phyloP scores from a whole-genome alignment of 2,113 vertebrate genomes.

The Cyanoderma ruficeps region DNA sequence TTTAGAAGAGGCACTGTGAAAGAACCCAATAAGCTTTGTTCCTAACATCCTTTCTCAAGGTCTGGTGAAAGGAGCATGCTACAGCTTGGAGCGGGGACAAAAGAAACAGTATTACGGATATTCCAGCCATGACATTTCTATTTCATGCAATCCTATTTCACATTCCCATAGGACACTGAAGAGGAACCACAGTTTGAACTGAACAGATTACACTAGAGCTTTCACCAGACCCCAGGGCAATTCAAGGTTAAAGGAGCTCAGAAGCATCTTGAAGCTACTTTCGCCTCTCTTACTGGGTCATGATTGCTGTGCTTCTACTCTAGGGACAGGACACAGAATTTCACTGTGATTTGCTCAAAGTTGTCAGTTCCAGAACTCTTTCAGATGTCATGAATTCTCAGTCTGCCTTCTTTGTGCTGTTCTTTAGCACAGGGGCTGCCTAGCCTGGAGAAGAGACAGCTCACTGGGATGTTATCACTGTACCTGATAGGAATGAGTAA shows the following conservation, averaged over 20 bases:
- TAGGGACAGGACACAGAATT: neutral
- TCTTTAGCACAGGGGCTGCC: neutral
- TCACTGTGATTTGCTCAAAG: neutral
- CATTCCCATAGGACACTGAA: slow-evolving; percentile 14
- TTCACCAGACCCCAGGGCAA: neutral
- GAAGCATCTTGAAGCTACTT: neutral
- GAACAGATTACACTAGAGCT: neutral
- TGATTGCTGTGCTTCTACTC: neutral
- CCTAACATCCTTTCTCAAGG: neutral
- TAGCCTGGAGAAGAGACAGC: neutral
- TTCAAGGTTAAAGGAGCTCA: slow-evolving; percentile 18
- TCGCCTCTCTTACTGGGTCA: neutral
- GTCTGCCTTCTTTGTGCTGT: neutral
- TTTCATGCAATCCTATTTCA: slow-evolving; percentile 46
- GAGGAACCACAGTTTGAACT: neutral
- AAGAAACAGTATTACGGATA: neutral
- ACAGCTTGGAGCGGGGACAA: neutral
- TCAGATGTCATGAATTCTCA: neutral
- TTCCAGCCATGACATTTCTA: slow-evolving; percentile 50
- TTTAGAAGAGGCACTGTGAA: neutral
- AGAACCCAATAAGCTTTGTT: neutral
- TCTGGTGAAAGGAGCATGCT: neutral
- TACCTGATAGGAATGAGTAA: neutral
- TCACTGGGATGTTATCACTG: neutral
- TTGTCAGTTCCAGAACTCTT: neutral